Evolutionary conservation across 1,140 invertebrate species (phyloP).

Genomic region (Anthonomus grandis): DNA sequence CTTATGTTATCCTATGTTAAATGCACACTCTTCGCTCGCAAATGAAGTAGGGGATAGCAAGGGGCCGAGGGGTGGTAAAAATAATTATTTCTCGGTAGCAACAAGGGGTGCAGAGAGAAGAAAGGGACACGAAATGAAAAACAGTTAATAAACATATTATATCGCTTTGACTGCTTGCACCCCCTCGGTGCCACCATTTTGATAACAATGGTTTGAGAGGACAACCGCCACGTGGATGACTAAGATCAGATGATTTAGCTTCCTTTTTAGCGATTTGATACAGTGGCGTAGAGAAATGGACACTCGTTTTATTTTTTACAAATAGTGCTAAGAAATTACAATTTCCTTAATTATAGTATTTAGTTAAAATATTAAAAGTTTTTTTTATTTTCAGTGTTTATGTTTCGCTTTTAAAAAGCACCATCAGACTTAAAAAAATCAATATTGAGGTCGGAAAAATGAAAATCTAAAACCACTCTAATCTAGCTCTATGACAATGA

Average conservation of each 20-base stretch:
- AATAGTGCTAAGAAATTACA: too few relatives aligned
- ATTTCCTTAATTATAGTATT: too few relatives aligned
- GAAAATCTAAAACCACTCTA: too few relatives aligned
- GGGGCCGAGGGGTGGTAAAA: slow-evolving; percentile 1
- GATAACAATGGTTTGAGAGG: slow-evolving; percentile 28
- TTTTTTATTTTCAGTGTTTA: too few relatives aligned
- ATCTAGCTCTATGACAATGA: too few relatives aligned
- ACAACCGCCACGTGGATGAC: slow-evolving; percentile 26
- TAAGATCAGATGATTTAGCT: slow-evolving; percentile 17
- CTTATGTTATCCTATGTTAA: too few relatives aligned
- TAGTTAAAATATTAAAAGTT: too few relatives aligned
- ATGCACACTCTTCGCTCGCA: too few relatives aligned
- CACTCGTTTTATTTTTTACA: not conserved
- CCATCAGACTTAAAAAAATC: too few relatives aligned
- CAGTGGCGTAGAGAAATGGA: slow-evolving; percentile 18
- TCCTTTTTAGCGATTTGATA: slow-evolving; percentile 7
- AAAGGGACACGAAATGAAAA: slow-evolving; percentile 14
- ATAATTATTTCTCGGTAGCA: slow-evolving; percentile 15
- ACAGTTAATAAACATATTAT: slow-evolving; percentile 31
- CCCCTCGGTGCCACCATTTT: slow-evolving; percentile 18
- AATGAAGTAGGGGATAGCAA: too few relatives aligned
- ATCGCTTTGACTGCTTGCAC: slow-evolving; percentile 26
- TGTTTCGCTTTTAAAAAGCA: too few relatives aligned
- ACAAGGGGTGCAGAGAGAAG: not conserved
- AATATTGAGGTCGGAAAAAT: too few relatives aligned